Percentiles rank a stretch among this genome's conserved stretches.
These are phyloP conservation scores for Poeciliopsis turneri DNA, from an alignment of 2,797 vertebrate species.

Conservation along the genomic window DNA sequence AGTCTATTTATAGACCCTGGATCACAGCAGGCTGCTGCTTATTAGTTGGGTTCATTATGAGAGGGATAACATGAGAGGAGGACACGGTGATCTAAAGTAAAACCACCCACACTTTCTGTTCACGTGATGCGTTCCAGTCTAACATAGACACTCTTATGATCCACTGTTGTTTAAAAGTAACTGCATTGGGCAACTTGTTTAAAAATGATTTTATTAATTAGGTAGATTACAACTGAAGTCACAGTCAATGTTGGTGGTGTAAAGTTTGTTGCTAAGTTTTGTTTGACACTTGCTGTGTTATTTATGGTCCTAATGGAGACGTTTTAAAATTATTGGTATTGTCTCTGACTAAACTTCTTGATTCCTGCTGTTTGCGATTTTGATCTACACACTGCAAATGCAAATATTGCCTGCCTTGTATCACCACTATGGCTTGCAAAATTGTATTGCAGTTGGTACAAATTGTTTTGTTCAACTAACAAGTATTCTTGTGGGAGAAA, in stretches of 20 bases:
- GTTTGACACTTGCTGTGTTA: neutral
- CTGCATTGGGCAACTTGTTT: neutral
- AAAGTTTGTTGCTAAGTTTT: neutral
- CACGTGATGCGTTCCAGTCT: neutral
- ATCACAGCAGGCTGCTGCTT: constrained; percentile 60
- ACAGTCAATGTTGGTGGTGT: neutral
- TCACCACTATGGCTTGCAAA: neutral
- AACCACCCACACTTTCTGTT: neutral
- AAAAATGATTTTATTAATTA: neutral
- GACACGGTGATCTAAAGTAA: neutral
- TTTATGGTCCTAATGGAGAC: neutral
- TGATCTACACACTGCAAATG: neutral
- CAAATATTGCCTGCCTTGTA: neutral
- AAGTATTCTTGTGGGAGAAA: neutral
- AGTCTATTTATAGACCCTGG: constrained; percentile 71
- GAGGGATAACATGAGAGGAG: constrained; percentile 15
- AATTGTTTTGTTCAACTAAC: neutral
- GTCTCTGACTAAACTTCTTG: neutral
- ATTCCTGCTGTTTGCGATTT: neutral
- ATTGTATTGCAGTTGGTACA: neutral
- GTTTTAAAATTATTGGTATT: neutral
- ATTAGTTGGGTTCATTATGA: constrained; percentile 60
- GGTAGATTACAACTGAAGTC: neutral
- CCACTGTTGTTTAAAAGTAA: neutral
- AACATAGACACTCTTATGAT: too few relatives aligned